Base-by-base conservation (phyloP, 2,113 vertebrate species). In the Craseonycteris thonglongyai region DNA sequence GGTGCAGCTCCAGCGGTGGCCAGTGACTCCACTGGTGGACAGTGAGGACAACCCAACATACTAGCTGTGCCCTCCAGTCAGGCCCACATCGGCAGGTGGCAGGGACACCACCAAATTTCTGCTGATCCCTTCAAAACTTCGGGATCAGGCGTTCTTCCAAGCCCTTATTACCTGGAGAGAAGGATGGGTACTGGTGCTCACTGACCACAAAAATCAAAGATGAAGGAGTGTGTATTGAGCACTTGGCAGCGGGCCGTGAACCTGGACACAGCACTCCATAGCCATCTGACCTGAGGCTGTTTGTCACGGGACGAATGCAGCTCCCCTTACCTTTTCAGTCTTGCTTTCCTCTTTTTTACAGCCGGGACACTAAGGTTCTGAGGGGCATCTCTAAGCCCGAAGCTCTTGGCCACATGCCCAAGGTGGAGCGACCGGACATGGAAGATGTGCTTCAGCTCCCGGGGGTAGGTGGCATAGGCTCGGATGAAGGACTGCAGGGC, bases 401-500 rank as follows among this genome's bases (percentile, higher is more conserved):
- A 99, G 98, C 99, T 99, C 98, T 99, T 99, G 2, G 98, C 98
- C 94, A 98, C 96, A 2, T 99, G 95, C 94, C 98, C 99, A 66
- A 99, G 98, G 96, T 99, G 99, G 58, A 99, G 98, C 28, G 96
- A 91, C 6, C 95, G 98, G 86, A 99, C 98, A 94, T 99, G 99
- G 98, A 99, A 99, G 98, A 99, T 98, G 90, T 99, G 98, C 96
- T 99, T 99, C 94, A 99, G 98, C 96, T 75, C 97, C 96, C 93
- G 98, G 92, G 99, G 99, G 97, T 99, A 99, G 68, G 99, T 98
- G 28, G 99, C 98, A 5, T 99, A 99, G 0, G 99, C 98, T 35
- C 99, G 98, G 92, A 99, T 98, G 97, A 99, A 99, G 30, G 99
- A 99, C 97, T 99, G 99, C 96, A 99, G 98, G 13, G 99, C 99